Evolutionary conservation across 1,140 invertebrate species (phyloP).

Genomic region (Drosophila melanogaster): Release_6_plus_ISO1_MT NT_037436.4:17285501-17286000

Average conservation of each 20-base stretch:
- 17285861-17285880: constrained; percentile 55
- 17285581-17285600: constrained; percentile 62
- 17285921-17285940: not conserved
- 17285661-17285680: constrained; percentile 78
- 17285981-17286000: constrained; percentile 79
- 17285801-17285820: constrained; percentile 57
- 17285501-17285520: constrained; percentile 47
- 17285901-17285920: constrained; percentile 4
- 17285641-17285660: constrained; percentile 58
- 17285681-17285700: constrained; percentile 19
- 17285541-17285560: constrained; percentile 79
- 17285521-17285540: constrained; percentile 64
- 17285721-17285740: constrained; percentile 6
- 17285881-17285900: constrained; percentile 4
- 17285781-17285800: constrained; percentile 66
- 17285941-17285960: not conserved
- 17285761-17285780: constrained; percentile 60
- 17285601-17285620: constrained; percentile 28
- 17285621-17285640: constrained; percentile 10
- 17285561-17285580: constrained; percentile 48
- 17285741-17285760: constrained; percentile 53
- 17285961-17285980: constrained; percentile 64
- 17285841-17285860: constrained; percentile 79
- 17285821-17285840: constrained; percentile 30
- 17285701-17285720: not conserved